Base-by-base conservation (phyloP, 1,140 invertebrate species). In the Papilio dardanus region DNA sequence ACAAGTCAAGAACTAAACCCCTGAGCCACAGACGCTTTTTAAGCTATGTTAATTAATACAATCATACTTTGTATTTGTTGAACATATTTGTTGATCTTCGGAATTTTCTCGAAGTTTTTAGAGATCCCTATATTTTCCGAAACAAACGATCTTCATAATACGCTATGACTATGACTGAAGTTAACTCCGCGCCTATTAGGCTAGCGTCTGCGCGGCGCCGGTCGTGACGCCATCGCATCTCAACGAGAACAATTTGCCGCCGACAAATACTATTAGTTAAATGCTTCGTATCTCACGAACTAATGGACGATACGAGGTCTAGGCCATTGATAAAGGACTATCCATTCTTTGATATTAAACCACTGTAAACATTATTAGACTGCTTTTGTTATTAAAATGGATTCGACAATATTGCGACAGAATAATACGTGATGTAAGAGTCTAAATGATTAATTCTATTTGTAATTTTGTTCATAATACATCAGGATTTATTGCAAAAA, bases 221-320 rank as follows among this genome's bases (percentile, higher is more conserved):
- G 77, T 62, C 77, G 84, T 89, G 84, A 88, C 86, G 85, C 85
- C 87, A 87, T 82, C 82, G 30, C 40, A 79, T 68, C 77, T 78
- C 74, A 82, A 80, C 79, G 76, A 75, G 75, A 81, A 77, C 77
- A 80, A 80, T 77, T 77, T 76, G 74, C 40, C 76, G 37, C 71
- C 75, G 65, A 80, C 75, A 76, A 71, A 81, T 80, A 80, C 75
- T 77, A 75, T 81, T 76, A 76, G 77, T 78, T 83, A 84, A 83
- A 87, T 84, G 75, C 79, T 82, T 80, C 80, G 78, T 67, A 75
- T 80, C 78, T 73, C 58, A 76, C 40, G 67, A 50, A 79, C 50
- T 74, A 81, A 82, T 81, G 74, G 77, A 67, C 54, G 77, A 76
- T 78, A 42, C 71, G 74, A 77, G 75, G 75, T 81, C 77, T 78